Percentiles rank a stretch among this genome's conserved stretches.
Conservation (phyloP, 2,888 invertebrate genomes). For the Eulithis testata region DNA sequence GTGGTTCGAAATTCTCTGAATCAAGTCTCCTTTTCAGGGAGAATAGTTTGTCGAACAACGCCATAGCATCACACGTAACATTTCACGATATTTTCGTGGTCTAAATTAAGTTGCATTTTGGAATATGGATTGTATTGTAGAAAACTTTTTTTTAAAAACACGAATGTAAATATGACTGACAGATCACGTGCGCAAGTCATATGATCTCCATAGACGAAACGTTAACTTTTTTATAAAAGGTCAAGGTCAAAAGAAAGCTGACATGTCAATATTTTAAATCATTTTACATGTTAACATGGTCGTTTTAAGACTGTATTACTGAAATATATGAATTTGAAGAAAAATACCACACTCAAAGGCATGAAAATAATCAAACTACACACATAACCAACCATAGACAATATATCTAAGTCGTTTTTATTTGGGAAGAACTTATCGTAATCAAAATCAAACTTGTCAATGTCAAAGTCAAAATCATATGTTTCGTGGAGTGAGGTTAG, state of each 20-base stretch:
- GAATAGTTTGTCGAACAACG: conserved; percentile 90
- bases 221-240: conserved; percentile 48
- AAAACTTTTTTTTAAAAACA: conserved; percentile 53
- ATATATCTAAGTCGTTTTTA: background rate
- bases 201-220: conserved; percentile 76
- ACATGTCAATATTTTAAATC: background rate
- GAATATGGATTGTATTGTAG: conserved; percentile 5
- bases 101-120: conserved; percentile 52
- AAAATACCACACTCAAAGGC: background rate
- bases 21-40: conserved; percentile 85
- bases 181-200: conserved; percentile 76
- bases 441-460: conserved; percentile 12
- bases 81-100: conserved; percentile 61
- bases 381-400: conserved; percentile 17
- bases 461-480: conserved; percentile 24
- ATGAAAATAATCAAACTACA: too few species aligned
- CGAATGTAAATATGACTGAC: conserved; percentile 64
- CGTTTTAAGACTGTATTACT: too few species aligned
- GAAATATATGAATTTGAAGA: background rate
- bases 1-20: conserved; percentile 68
- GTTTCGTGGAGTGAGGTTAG: conserved; percentile 26
- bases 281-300: too few species aligned
- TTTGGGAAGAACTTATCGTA: too few species aligned
- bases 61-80: conserved; percentile 84
- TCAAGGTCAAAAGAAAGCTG: conserved; percentile 53